phyloP scores from a whole-genome alignment of 1,140 invertebrate species.

The Pseudomyrmex cubaensis region DNA sequence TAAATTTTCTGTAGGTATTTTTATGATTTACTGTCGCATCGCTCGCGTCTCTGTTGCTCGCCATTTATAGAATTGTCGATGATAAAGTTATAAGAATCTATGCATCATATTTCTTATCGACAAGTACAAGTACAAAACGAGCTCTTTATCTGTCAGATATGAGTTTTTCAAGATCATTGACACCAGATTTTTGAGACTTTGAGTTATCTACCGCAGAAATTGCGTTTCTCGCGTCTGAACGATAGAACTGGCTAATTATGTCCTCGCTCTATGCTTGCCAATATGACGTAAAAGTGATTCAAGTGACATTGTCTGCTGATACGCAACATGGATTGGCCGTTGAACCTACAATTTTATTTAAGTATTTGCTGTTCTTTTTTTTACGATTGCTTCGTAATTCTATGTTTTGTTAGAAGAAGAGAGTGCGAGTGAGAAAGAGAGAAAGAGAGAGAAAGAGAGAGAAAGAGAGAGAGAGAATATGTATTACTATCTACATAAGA shows the following conservation, averaged over 20 bases:
- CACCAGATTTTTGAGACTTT: not conserved
- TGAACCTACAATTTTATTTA: not conserved
- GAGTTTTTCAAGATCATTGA: not conserved
- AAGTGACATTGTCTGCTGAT: not conserved
- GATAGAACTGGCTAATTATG: not conserved
- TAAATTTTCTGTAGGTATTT: no score
- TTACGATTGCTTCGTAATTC: not conserved
- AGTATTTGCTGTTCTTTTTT: not conserved
- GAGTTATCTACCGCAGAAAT: not conserved
- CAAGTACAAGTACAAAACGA: not conserved
- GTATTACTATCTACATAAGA: not conserved
- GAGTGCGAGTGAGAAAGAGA: no score
- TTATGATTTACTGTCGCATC: not conserved
- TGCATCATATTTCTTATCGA: conserved; percentile 6
- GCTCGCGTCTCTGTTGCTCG: not conserved
- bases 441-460: no score
- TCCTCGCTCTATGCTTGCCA: not conserved
- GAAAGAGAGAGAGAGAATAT: no score
- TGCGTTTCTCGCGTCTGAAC: not conserved
- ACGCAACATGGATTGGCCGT: not conserved
- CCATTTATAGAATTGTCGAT: not conserved
- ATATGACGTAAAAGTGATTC: conserved; percentile 5
- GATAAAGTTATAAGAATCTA: not conserved
- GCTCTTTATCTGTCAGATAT: not conserved
- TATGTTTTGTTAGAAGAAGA: no score